Base-by-base conservation (phyloP, 2,888 invertebrate genomes). In the Pachycephus smyrnensis region DNA sequence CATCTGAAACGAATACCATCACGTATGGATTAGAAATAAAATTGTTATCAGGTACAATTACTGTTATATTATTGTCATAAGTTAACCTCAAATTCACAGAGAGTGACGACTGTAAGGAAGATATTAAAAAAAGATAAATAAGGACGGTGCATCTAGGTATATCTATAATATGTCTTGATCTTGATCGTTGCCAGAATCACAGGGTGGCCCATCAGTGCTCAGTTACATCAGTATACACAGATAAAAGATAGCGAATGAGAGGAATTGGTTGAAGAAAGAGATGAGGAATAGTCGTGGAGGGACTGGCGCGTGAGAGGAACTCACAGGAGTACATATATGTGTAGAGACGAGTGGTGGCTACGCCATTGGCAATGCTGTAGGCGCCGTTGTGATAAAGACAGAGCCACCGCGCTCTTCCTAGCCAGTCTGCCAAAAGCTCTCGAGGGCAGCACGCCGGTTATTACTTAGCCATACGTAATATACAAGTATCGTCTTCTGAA, bases 351-450 rank as follows among this genome's bases (percentile, higher is more conserved):
- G 55, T 55, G 55, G 55, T 55, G 55, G 55, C 84, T 80, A 79
- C 83, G 83, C 82, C 82, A 80, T 73, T 80, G 82, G 71, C 68
- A 78, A 74, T 74, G 76, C 75, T 77, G 73, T 76, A 77, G 76
- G 79, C 77, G 79, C 78, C 77, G 73, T 73, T 33, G 76, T 79
- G 79, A 84, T 86, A 80, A 84, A 83, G 81, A 32, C 76, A 31
- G 69, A 78, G n/a, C 78, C 75, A 77, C 78, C 75, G 71, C 74
- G 74, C 73, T 40, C 77, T 73, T 73, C 78, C 77, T 76, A 75
- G 73, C 77, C 84, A 85, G 85, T 85, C 76, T 55, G 75, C 73
- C 77, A 76, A 76, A 69, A 79, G 71, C 84, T 79, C 75, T 81
- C 83, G 80, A 73, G 68, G 79, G 77, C 74, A 80, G 32, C 31